These are phyloP conservation scores for Resseliella maxima DNA, from an alignment of 2,888 invertebrate genomes.

Conservation along the genomic window DNA sequence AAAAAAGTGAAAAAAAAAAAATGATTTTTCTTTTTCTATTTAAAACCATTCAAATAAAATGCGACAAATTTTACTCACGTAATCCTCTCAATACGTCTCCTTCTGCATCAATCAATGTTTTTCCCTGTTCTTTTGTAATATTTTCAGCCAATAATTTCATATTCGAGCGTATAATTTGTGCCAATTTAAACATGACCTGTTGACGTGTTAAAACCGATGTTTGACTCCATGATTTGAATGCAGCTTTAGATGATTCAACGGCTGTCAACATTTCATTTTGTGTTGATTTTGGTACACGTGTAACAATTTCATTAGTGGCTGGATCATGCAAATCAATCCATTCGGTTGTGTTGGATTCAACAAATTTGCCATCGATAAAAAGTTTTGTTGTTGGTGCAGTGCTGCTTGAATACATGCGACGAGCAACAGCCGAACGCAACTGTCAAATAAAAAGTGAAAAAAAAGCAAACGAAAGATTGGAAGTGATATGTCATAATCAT, in stretches of 20 bases:
- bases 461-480: background rate
- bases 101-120: slow-evolving; percentile 95
- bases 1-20: too few relatives aligned
- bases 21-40: background rate
- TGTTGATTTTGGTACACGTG: slow-evolving; percentile 91
- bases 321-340: slow-evolving; percentile 98
- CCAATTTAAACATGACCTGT: slow-evolving; percentile 90
- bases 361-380: slow-evolving; percentile 93
- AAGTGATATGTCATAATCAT: background rate
- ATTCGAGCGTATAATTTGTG: slow-evolving; percentile 86
- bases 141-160: slow-evolving; percentile 89
- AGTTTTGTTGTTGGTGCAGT: slow-evolving; percentile 85
- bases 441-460: background rate
- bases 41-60: background rate
- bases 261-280: slow-evolving; percentile 89
- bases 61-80: slow-evolving; percentile 74
- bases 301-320: slow-evolving; percentile 86
- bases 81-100: slow-evolving; percentile 97
- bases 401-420: slow-evolving; percentile 69
- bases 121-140: slow-evolving; percentile 96
- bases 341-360: slow-evolving; percentile 91
- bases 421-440: slow-evolving; percentile 8
- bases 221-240: slow-evolving; percentile 85
- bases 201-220: slow-evolving; percentile 93
- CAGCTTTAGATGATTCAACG: slow-evolving; percentile 84